These are phyloP conservation scores for Platerodrilus igneus DNA, from an alignment of 2,888 invertebrate genomes.

Conservation along the genomic window DNA sequence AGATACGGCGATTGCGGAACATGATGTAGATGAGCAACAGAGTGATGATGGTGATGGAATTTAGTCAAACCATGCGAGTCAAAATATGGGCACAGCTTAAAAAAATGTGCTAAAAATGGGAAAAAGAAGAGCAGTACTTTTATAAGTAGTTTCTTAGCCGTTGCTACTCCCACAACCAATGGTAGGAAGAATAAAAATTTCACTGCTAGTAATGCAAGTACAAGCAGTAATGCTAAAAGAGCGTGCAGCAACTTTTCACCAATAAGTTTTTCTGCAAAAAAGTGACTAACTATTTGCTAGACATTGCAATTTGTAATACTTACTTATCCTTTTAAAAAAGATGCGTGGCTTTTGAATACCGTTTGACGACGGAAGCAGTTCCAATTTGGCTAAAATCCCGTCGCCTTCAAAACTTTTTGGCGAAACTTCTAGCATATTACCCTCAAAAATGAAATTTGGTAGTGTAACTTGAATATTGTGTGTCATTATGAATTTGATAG, in stretches of 20 bases:
- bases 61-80: conserved; percentile 67
- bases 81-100: conserved; percentile 80
- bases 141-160: conserved; percentile 78
- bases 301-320: conserved; percentile 47
- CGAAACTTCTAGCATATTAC: conserved; percentile 67
- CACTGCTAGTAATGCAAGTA: conserved; percentile 74
- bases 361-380: conserved; percentile 56
- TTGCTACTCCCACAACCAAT: conserved; percentile 70
- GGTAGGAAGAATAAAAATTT: conserved; percentile 78
- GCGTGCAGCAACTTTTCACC: conserved; percentile 68
- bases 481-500: conserved; percentile 64
- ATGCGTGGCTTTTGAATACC: conserved; percentile 52
- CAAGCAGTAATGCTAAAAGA: conserved; percentile 68
- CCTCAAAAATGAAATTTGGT: conserved; percentile 69
- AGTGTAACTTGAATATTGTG: conserved; percentile 70
- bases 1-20: conserved; percentile 46
- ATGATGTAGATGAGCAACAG: conserved; percentile 73
- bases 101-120: conserved; percentile 76
- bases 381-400: conserved; percentile 70
- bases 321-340: conserved; percentile 67
- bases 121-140: conserved; percentile 77
- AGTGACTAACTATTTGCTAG: too few relatives aligned
- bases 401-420: conserved; percentile 69
- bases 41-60: conserved; percentile 77
- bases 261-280: conserved; percentile 68